Evolutionary conservation across 2,113 vertebrate species (phyloP).

Genomic region (Hippoglossus stenolepis): DNA sequence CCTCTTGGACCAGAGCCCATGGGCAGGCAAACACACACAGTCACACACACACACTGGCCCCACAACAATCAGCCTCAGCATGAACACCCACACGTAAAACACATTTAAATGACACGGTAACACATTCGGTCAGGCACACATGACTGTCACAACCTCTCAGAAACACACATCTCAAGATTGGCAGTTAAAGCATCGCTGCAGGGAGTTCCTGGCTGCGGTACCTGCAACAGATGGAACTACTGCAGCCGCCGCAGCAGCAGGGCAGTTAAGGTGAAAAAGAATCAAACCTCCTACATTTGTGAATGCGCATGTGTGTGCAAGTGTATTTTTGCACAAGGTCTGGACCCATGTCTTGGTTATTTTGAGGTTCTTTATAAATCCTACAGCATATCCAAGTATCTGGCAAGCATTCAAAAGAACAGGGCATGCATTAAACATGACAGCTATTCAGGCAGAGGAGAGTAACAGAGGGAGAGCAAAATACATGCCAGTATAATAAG

Average conservation of each 20-base stretch:
- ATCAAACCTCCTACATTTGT: conserved; percentile 26
- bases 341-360: conserved; percentile 36
- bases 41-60: conserved; percentile 15
- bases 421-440: conserved; percentile 70
- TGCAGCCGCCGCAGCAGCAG: conserved; percentile 39
- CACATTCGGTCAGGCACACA: conserved; percentile 32
- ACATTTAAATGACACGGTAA: conserved; percentile 49
- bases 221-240: conserved; percentile 79
- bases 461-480: conserved; percentile 25
- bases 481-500: conserved; percentile 61
- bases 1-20: conserved; percentile 77
- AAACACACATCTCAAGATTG: conserved; percentile 46
- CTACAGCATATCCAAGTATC: conserved; percentile 37
- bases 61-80: conserved; percentile 40
- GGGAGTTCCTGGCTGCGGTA: conserved; percentile 52
- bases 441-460: conserved; percentile 48
- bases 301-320: conserved; percentile 3
- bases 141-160: conserved; percentile 61
- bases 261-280: conserved; percentile 69
- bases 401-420: conserved; percentile 53
- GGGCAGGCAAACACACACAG: conserved; percentile 38
- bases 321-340: conserved; percentile 4
- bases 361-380: conserved; percentile 55
- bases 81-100: conserved; percentile 40
- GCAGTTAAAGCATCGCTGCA: conserved; percentile 45